Conservation (phyloP, 2,113 vertebrate genomes). For the Cygnus buccinator region DNA sequence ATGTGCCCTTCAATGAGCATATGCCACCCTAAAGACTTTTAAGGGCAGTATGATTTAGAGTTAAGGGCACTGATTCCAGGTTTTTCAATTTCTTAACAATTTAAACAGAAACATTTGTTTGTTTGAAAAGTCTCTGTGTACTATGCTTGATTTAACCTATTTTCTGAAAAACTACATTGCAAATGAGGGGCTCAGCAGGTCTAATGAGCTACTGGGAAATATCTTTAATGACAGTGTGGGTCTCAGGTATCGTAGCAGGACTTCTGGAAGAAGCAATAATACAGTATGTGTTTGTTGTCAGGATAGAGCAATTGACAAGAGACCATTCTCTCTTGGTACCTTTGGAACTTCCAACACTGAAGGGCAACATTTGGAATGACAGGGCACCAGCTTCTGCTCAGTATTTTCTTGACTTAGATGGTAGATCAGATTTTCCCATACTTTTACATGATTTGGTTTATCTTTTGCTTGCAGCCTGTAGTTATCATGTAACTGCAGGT, state of each 20-base stretch:
- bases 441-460: background rate
- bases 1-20: background rate
- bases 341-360: background rate
- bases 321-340: background rate
- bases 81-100: background rate
- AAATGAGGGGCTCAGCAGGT: background rate
- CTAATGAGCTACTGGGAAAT: background rate
- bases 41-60: background rate
- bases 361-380: background rate
- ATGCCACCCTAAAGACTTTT: background rate
- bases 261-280: background rate
- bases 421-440: background rate
- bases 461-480: background rate
- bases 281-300: background rate
- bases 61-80: background rate
- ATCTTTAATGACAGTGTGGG: background rate
- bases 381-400: background rate
- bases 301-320: background rate
- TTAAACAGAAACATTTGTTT: background rate
- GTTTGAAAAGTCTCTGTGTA: background rate
- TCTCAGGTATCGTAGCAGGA: background rate
- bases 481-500: background rate
- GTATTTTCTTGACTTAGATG: background rate
- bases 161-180: background rate
- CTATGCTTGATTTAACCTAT: background rate